Evolutionary conservation across 2,888 invertebrate genomes (phyloP), one percentile per base, ranked within the genome.

Genomic region (Archaeoteleia sp.): DNA sequence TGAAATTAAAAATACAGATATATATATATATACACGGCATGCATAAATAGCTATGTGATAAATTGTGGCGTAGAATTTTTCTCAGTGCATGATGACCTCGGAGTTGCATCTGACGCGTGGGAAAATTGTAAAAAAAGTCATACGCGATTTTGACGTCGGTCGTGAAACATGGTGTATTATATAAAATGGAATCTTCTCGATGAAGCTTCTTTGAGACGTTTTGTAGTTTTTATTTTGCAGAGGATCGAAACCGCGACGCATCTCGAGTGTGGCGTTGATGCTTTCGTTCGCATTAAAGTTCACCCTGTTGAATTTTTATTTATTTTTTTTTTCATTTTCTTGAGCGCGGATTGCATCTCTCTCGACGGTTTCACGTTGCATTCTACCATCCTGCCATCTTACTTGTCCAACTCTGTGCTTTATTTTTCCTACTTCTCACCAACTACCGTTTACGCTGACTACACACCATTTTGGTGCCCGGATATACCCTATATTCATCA

Each of bases 221-320:
- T 70, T 55, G 65, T 57, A 34, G 32, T 66, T 74, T 65, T 70
- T 69, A 69, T 67, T 71, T 67, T 71, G 49, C 65, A 46, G 49
- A 32, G 35, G 51, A 70, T 67, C 53, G 55, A 67, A 57, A 72
- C 32, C 46, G 17, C 25, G 51, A 37, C 32, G 25, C 12, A 34
- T 34, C 9, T 34, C 2, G 20, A 20, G 20, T 20, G 20, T 20
- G 20, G 20, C 20, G 20, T 20, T 13, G 35, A 8, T 35, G 53
- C 32, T 45, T 15, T 70, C 55, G 45, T 67, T 63, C 45, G 34
- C 62, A 63, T 73, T 66, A 69, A 72, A 67, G 51, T 70, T 71
- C 45, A 45, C 58, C 60, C 43, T 68, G 25, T 8, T 12, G 15
- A 42, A 51, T 14, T 48, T 27, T 48, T 27, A 32, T 42, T 58